Evolutionary conservation across 1,140 invertebrate genomes (phyloP), one percentile per base, ranked within the genome.

Genomic region (Atta cephalotes): DNA sequence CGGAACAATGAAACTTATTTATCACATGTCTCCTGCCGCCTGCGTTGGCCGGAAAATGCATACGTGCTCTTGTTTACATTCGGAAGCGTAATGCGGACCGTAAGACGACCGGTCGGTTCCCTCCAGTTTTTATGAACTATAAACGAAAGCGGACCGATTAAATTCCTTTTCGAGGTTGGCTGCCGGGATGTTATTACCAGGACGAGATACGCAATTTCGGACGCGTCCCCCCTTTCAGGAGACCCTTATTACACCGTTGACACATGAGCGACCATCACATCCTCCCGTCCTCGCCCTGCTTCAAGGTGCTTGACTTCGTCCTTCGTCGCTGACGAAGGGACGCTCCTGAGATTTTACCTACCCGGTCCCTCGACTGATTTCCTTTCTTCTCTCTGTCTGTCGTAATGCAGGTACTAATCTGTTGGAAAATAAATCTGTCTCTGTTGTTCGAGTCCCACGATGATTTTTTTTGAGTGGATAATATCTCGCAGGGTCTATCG

Each of bases 181-280:
- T 68, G 49, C n/a, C 82, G 62, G 14, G 31, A 31, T 45, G 58
- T 89, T 89, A 89, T 89, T 89, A 71, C 82, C 79, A 74, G 39
- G 63, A 39, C 18, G 68, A 86, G 58, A n/a, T 66, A 62, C 70
- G 85, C 68, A 87, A 90, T 90, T 90, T 86, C 60, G 65, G 25
- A 3, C 77, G 31, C 58, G 66, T 87, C 71, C 62, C 65, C 72
- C 21, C 10, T n/a, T 45, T 14, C 12, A 21, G 60, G 45, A n/a
- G 14, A 78, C 66, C 66, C 86, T 87, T 79, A 89, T 90, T 87
- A 74, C 79, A 28, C 71, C 85, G 78, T 90, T 87, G 89, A 90
- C 89, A 90, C 88, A 89, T 89, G 88, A 88, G 76, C 77, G 49
- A 78, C 84, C 62, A 77, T 82, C 88, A 39, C 28, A 21, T 31